Evolutionary conservation across 2,113 vertebrate species (phyloP).

Genomic region (Coturnix japonica): DNA sequence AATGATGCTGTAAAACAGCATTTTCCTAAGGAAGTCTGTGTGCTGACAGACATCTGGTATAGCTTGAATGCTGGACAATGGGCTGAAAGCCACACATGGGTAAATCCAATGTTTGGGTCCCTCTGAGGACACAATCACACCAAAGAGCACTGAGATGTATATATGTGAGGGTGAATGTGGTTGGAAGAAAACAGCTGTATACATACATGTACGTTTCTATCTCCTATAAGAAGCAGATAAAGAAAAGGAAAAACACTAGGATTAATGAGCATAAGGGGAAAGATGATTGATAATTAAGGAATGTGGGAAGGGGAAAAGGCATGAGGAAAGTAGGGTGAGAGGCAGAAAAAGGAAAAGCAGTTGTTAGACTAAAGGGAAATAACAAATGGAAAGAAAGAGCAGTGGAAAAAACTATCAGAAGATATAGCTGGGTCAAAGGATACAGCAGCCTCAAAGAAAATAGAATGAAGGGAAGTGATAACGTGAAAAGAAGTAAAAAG

Average conservation of each 20-base stretch:
- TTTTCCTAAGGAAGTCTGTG: neutral
- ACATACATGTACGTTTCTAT: neutral
- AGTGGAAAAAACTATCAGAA: conserved; percentile 63
- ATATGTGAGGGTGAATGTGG: neutral
- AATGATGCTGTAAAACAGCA: neutral
- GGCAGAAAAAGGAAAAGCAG: conserved; percentile 8
- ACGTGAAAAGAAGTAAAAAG: conserved; percentile 23
- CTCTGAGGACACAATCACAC: neutral
- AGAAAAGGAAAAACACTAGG: neutral
- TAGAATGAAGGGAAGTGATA: conserved; percentile 39
- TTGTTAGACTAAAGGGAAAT: conserved; percentile 38
- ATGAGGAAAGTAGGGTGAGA: neutral
- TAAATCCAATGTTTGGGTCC: neutral
- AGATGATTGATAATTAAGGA: neutral
- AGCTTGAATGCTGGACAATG: neutral
- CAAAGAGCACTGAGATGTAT: neutral
- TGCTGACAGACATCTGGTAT: neutral
- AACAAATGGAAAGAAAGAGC: conserved; percentile 42
- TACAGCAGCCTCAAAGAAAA: neutral
- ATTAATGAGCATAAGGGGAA: neutral
- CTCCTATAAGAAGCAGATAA: neutral
- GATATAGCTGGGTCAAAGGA: neutral
- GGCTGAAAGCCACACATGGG: neutral
- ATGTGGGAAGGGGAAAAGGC: neutral
- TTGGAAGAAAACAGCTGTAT: neutral